These are phyloP conservation scores for Dasysyrphus albostriatus DNA, from an alignment of 2,888 invertebrate species.

Conservation along the genomic window DNA sequence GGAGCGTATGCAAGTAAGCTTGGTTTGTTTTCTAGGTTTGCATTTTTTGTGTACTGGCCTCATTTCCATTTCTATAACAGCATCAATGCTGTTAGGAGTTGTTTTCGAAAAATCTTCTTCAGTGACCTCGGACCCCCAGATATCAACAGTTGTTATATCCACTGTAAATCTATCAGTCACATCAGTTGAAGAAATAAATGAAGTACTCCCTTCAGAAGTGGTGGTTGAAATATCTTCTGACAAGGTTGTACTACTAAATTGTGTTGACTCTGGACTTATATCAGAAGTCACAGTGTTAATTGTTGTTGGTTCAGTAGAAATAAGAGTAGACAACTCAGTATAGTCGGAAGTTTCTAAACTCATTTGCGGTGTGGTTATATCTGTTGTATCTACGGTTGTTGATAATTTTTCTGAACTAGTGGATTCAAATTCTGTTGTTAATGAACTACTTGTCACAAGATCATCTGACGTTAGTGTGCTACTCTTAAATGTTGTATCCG, in stretches of 20 bases:
- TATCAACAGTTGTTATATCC: constrained; percentile 80
- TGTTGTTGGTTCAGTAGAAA: neutral
- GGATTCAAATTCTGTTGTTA: constrained; percentile 57
- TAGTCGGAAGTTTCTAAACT: constrained; percentile 26
- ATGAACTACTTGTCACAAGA: constrained; percentile 12
- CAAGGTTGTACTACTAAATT: neutral
- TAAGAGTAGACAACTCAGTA: constrained; percentile 25
- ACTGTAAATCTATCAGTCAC: constrained; percentile 18
- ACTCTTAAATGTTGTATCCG: constrained; percentile 74
- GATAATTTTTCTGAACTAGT: constrained; percentile 39
- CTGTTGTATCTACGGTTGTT: neutral
- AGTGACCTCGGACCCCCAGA: constrained; percentile 80
- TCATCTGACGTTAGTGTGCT: neutral
- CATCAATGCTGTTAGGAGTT: constrained; percentile 85
- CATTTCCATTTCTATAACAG: constrained; percentile 84
- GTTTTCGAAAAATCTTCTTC: constrained; percentile 84
- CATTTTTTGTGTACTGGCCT: constrained; percentile 85
- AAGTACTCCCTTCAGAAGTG: neutral
- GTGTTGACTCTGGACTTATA: constrained; percentile 15
- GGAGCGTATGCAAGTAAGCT: constrained; percentile 86
- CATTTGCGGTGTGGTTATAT: neutral
- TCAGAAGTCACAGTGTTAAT: constrained; percentile 21
- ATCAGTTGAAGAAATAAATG: constrained; percentile 17
- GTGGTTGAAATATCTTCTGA: constrained; percentile 38
- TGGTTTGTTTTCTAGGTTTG: constrained; percentile 84